Evolutionary conservation across 2,888 invertebrate genomes (phyloP).

Genomic region (Andrena bucephala): DNA sequence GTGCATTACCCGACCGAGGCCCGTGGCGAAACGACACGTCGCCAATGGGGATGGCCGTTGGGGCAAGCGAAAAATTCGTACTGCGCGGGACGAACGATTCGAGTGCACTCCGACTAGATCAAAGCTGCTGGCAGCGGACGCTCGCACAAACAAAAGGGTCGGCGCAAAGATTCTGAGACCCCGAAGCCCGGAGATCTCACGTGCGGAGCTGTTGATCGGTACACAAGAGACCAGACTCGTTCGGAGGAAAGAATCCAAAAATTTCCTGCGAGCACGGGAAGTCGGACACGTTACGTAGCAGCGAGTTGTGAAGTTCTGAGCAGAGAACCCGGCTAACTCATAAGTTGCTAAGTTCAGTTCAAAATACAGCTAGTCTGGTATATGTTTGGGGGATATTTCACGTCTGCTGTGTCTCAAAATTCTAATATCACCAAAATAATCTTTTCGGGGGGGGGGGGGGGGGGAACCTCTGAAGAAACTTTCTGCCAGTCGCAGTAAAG

Average conservation of each 20-base stretch:
- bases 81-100: constrained; percentile 35
- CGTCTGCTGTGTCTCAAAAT: background rate
- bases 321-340: background rate
- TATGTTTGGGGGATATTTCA: background rate
- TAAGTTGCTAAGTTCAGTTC: background rate
- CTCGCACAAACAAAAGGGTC: constrained; percentile 41
- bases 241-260: background rate
- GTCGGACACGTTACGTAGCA: background rate
- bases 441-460: background rate
- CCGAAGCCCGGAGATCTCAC: background rate
- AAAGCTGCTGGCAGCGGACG: constrained; percentile 50
- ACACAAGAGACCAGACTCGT: background rate
- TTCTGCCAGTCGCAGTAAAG: background rate
- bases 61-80: constrained; percentile 57
- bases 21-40: constrained; percentile 29
- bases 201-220: background rate
- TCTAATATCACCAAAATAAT: background rate
- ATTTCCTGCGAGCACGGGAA: background rate
- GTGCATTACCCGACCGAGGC: constrained; percentile 56
- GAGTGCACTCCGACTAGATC: constrained; percentile 58
- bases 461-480: background rate
- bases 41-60: constrained; percentile 28
- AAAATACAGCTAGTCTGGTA: background rate
- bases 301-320: background rate
- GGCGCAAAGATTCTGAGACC: constrained; percentile 5